phyloP scores from a whole-genome alignment of 1,140 invertebrate species.

The Drosophila melanica region DNA sequence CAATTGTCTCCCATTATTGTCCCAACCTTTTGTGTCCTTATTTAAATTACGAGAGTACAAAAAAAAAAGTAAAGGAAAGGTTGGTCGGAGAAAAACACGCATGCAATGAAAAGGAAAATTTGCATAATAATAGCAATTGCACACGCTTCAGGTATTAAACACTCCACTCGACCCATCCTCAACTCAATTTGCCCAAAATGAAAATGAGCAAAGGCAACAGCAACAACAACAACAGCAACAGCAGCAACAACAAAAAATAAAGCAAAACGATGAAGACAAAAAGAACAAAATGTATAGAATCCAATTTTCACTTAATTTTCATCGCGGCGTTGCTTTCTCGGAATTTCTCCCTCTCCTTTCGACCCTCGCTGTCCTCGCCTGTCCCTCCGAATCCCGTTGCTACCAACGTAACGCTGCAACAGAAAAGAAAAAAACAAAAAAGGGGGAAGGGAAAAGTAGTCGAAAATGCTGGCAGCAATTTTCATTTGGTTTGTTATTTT shows the following conservation, averaged over 20 bases:
- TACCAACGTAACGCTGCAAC: conserved; percentile 29
- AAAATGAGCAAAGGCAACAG: conserved; percentile 36
- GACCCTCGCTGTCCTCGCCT: conserved; percentile 1
- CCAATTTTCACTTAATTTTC: conserved; percentile 80
- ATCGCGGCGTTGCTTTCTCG: conserved; percentile 55
- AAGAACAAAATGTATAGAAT: conserved; percentile 64
- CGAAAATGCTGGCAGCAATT: conserved; percentile 65
- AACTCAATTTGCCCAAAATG: conserved; percentile 58
- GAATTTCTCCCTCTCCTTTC: conserved; percentile 33
- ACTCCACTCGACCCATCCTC: conserved; percentile 41
- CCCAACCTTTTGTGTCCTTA: conserved; percentile 43
- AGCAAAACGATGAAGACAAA: conserved; percentile 17
- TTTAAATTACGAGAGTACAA: conserved; percentile 56
- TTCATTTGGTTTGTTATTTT: conserved; percentile 80
- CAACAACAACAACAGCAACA: conserved; percentile 8
- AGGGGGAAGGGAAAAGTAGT: conserved; percentile 43
- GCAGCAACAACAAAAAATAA: neutral
- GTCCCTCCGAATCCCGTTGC: conserved; percentile 28
- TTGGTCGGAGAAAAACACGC: conserved; percentile 47
- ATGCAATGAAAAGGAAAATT: conserved; percentile 74
- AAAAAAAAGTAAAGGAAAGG: neutral
- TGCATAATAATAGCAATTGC: conserved; percentile 81
- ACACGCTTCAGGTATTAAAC: conserved; percentile 79
- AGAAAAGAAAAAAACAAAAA: neutral
- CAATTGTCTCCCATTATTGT: conserved; percentile 72